Conservation (phyloP, 2,113 vertebrate genomes). For the Corythoichthys intestinalis region DNA sequence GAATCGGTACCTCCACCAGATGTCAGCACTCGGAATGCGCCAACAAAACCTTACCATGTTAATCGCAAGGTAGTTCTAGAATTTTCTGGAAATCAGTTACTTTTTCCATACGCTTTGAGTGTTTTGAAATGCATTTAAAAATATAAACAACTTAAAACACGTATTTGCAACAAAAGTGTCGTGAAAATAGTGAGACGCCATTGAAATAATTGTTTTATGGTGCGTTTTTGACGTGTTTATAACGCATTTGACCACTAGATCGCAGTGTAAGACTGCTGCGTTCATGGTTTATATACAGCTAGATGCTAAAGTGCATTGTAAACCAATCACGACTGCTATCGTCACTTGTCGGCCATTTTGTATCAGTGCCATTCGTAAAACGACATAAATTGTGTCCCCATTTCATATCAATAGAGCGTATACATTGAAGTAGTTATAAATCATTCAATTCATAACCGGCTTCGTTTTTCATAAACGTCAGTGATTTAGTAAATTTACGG, state of each 20-base stretch:
- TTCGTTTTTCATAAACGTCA: no score
- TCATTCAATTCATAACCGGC: no score
- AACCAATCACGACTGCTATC: no score
- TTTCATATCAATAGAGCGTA: no score
- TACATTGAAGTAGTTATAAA: not conserved
- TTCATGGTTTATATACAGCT: not conserved
- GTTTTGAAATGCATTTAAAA: not conserved
- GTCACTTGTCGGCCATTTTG: no score
- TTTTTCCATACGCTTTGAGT: not conserved
- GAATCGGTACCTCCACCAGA: constrained; percentile 25
- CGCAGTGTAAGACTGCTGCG: not conserved
- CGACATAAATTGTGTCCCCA: no score
- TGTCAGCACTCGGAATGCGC: not conserved
- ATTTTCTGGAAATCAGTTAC: not conserved
- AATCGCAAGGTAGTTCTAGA: not conserved
- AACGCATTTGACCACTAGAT: not conserved
- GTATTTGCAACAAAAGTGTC: not conserved
- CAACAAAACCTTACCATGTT: no score
- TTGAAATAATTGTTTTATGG: not conserved
- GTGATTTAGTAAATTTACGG: no score
- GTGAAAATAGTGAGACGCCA: not conserved
- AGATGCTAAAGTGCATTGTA: no score
- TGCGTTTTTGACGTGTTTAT: not conserved
- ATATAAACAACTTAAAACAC: not conserved
- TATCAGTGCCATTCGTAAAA: no score